These are phyloP conservation scores for Anthrax anthrax DNA, from an alignment of 2,888 invertebrate genomes.

Conservation along the genomic window DNA sequence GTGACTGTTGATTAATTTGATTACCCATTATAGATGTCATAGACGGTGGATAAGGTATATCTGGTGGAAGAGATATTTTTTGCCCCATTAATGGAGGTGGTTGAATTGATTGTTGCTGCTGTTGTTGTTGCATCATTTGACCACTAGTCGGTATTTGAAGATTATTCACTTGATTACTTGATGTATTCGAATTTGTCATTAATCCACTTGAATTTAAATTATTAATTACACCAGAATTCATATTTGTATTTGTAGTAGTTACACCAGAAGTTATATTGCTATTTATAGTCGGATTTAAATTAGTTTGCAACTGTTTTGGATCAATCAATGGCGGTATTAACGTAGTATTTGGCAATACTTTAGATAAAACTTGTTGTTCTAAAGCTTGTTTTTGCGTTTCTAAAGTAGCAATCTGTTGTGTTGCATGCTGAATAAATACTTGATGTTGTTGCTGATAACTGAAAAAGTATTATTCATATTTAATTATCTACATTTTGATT, in stretches of 20 bases:
- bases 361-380: conserved; percentile 30
- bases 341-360: conserved; percentile 19
- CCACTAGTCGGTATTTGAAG: conserved; percentile 12
- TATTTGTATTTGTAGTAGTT: neutral
- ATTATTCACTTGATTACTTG: conserved; percentile 10
- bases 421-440: conserved; percentile 82
- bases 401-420: conserved; percentile 72
- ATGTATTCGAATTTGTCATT: neutral
- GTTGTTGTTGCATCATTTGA: conserved; percentile 6
- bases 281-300: conserved; percentile 2
- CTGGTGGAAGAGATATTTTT: conserved; percentile 28
- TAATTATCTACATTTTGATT: too few relatives aligned
- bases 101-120: conserved; percentile 3
- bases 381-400: conserved; percentile 60
- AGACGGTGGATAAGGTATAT: conserved; percentile 5
- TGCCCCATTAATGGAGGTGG: conserved; percentile 32
- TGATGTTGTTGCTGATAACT: conserved; percentile 89
- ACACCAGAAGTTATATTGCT: neutral
- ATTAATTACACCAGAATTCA: neutral
- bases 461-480: too few relatives aligned
- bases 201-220: neutral
- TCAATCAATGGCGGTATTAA: conserved; percentile 20
- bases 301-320: conserved; percentile 16
- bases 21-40: neutral
- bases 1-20: conserved; percentile 18